These are phyloP conservation scores for Tragopan temminckii DNA, from an alignment of 2,797 vertebrate species.

Conservation along the genomic window DNA sequence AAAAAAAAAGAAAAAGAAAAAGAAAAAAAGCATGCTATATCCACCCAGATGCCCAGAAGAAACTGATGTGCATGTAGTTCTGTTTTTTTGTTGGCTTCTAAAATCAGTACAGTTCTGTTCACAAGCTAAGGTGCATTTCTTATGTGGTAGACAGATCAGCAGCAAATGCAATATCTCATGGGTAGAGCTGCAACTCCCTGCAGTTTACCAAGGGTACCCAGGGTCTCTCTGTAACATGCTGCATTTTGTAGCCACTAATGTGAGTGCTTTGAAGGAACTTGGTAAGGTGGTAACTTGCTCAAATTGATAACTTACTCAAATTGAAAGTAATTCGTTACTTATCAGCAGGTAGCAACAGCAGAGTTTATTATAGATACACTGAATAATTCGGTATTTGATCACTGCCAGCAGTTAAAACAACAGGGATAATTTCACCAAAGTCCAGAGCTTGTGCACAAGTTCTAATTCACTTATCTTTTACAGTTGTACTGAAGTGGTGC, in stretches of 20 bases:
- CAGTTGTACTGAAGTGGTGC: background rate
- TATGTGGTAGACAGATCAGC: background rate
- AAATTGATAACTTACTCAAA: background rate
- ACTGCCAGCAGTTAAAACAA: background rate
- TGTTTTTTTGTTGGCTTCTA: background rate
- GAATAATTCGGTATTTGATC: background rate
- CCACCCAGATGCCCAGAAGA: background rate
- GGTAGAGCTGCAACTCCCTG: background rate
- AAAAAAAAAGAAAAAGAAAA: background rate
- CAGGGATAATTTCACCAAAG: background rate
- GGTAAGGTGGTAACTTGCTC: background rate
- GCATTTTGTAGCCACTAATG: background rate
- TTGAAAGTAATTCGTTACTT: background rate
- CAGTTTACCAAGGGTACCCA: background rate
- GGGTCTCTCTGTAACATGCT: background rate
- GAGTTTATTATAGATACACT: background rate
- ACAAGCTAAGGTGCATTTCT: background rate
- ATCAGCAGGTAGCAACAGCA: background rate
- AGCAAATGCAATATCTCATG: background rate
- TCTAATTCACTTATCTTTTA: background rate
- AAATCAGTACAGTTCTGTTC: background rate
- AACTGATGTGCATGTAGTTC: background rate
- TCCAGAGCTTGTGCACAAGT: accelerated
- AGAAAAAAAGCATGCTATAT: background rate
- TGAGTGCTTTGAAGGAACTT: background rate